These are phyloP conservation scores for Tragelaphus strepsiceros DNA, from an alignment of 2,113 vertebrate genomes.

Conservation along the genomic window DNA sequence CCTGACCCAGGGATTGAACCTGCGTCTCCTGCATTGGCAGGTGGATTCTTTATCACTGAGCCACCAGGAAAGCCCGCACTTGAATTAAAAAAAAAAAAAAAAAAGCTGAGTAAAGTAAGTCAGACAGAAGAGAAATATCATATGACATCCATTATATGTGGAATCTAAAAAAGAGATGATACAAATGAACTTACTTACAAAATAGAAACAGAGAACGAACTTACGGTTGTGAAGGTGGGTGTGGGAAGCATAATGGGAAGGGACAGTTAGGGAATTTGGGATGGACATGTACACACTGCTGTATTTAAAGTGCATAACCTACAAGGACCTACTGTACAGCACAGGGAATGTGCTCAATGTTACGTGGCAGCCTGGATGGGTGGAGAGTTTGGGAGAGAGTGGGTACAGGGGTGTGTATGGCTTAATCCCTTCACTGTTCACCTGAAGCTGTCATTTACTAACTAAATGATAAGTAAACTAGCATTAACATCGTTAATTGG, in stretches of 20 bases:
- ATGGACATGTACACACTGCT: neutral
- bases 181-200: neutral
- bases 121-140: neutral
- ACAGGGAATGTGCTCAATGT: neutral
- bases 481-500: neutral
- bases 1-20: neutral
- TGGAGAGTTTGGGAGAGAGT: neutral
- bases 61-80: neutral
- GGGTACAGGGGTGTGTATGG: neutral
- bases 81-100: neutral
- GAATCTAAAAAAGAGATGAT: neutral
- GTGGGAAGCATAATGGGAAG: neutral
- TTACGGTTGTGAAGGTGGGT: neutral
- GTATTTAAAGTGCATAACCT: neutral
- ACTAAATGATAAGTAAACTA: neutral
- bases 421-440: neutral
- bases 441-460: neutral
- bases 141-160: neutral
- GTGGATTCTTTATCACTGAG: neutral
- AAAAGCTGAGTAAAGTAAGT: neutral
- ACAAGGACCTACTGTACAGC: neutral
- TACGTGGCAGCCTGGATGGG: neutral
- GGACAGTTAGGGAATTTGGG: neutral
- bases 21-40: neutral
- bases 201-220: neutral